phyloP scores from a whole-genome alignment of 2,797 vertebrate species.

The Hydrolagus colliei region DNA sequence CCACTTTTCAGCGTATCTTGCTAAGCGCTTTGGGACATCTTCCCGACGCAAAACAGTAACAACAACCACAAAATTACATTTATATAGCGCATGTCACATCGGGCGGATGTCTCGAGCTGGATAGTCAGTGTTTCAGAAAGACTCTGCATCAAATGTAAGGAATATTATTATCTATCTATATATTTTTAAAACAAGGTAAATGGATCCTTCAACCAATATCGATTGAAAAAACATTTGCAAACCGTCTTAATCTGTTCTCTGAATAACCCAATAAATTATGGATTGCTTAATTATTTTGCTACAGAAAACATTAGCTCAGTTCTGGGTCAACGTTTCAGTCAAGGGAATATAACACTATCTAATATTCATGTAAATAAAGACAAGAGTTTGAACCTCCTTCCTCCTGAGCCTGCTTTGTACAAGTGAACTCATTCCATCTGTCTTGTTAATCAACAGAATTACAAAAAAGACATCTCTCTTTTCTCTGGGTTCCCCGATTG shows the following conservation, averaged over 20 bases:
- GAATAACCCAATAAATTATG: not conserved
- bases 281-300: not conserved
- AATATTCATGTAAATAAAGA: not conserved
- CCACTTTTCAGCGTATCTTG: too few relatives aligned
- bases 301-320: not conserved
- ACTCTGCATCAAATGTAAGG: too few relatives aligned
- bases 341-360: not conserved
- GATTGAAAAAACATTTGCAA: not conserved
- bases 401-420: not conserved
- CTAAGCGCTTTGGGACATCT: too few relatives aligned
- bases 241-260: not conserved
- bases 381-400: not conserved
- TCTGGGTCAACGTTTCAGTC: not conserved
- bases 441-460: not conserved
- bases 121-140: too few relatives aligned
- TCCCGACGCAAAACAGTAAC: too few relatives aligned
- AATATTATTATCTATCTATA: too few relatives aligned
- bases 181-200: too few relatives aligned
- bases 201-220: too few relatives aligned
- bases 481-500: not conserved
- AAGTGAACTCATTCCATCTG: constrained; percentile 4
- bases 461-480: not conserved
- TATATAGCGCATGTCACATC: too few relatives aligned
- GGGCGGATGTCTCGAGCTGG: too few relatives aligned
- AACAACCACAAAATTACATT: too few relatives aligned